Evolutionary conservation across 2,797 vertebrate species (phyloP).

Genomic region (Ibycter americanus): DNA sequence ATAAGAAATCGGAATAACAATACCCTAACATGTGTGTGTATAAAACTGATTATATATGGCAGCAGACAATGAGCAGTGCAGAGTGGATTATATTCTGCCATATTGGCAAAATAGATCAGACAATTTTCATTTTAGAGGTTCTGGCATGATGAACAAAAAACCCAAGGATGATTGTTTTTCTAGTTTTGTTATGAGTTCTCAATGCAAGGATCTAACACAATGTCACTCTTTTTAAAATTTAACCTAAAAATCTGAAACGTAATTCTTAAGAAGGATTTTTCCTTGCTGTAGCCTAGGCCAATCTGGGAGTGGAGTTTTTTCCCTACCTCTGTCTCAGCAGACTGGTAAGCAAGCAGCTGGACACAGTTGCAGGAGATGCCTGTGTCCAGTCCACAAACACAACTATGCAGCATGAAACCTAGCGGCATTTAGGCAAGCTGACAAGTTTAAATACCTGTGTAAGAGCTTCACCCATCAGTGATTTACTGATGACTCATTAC

Average conservation of each 20-base stretch:
- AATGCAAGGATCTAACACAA: neutral
- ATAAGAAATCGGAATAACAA: neutral
- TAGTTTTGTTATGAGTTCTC: constrained; percentile 10
- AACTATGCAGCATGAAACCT: neutral
- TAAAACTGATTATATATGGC: neutral
- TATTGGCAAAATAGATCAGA: neutral
- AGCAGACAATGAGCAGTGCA: neutral
- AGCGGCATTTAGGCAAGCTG: neutral
- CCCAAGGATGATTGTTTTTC: neutral
- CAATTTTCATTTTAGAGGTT: neutral
- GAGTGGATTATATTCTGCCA: neutral
- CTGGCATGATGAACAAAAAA: neutral
- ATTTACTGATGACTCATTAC: neutral
- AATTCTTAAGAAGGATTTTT: neutral
- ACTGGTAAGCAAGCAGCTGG: neutral
- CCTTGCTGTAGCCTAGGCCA: neutral
- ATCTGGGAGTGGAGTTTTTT: neutral
- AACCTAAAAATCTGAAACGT: neutral
- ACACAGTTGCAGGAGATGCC: neutral
- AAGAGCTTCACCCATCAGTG: neutral
- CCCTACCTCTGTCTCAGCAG: neutral
- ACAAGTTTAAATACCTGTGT: neutral
- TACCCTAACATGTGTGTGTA: neutral
- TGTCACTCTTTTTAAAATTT: neutral
- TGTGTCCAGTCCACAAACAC: neutral